phyloP scores from a whole-genome alignment of 2,113 vertebrate genomes.

The Anthoscopus minutus region DNA sequence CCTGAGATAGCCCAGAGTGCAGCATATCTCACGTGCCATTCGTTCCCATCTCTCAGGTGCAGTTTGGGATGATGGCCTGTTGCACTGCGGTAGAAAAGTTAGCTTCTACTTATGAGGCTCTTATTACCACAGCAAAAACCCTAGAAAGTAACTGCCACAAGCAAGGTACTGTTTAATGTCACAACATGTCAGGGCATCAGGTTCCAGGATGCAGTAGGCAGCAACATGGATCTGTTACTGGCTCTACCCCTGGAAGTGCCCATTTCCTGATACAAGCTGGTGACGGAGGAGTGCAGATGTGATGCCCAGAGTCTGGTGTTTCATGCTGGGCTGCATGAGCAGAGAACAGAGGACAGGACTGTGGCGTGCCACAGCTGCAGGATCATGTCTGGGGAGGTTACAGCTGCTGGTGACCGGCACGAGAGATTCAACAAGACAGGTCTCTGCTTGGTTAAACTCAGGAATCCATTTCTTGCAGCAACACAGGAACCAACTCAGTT shows the following conservation, averaged over 20 bases:
- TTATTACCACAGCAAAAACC: background rate
- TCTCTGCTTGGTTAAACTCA: too few species aligned
- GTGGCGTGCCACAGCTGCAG: too few species aligned
- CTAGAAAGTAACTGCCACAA: background rate
- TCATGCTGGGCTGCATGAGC: accelerated
- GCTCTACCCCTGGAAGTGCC: background rate
- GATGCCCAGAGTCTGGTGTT: background rate
- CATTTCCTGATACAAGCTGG: background rate
- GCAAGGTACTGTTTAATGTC: background rate
- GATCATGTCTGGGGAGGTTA: too few species aligned
- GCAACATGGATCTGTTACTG: background rate
- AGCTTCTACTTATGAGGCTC: background rate
- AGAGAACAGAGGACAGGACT: background rate
- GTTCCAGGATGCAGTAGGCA: background rate
- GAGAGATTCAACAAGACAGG: too few species aligned
- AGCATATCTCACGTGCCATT: background rate
- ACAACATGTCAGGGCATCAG: background rate
- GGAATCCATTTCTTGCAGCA: too few species aligned
- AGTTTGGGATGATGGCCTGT: background rate
- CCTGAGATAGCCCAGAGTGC: background rate
- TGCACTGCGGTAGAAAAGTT: background rate
- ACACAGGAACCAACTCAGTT: too few species aligned
- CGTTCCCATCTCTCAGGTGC: background rate
- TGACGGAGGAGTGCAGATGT: background rate
- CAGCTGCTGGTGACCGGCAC: too few species aligned